phyloP scores from a whole-genome alignment of 2,797 vertebrate genomes.

The Scolopax bukidnonensis region DNA sequence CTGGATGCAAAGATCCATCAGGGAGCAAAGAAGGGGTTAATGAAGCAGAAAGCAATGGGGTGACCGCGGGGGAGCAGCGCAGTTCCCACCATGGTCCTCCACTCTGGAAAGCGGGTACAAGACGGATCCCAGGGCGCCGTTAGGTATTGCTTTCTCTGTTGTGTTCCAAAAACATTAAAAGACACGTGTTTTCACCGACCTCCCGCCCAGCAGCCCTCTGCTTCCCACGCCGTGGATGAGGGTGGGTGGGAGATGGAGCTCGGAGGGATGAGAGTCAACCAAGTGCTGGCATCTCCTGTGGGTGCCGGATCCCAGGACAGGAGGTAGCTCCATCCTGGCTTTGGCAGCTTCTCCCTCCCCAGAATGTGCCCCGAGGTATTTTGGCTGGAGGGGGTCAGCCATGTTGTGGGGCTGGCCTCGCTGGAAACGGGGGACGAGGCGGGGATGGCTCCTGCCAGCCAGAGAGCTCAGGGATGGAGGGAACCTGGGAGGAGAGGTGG shows the following conservation, averaged over 20 bases:
- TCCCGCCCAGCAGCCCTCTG: neutral
- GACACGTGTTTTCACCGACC: neutral
- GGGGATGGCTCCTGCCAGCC: neutral
- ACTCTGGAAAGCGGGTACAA: neutral
- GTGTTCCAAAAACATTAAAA: constrained; percentile 7
- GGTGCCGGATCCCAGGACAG: fast-evolving
- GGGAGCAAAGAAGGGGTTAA: constrained; percentile 94
- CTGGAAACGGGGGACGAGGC: fast-evolving
- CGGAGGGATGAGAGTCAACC: neutral
- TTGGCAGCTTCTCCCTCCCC: neutral
- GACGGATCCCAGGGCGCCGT: neutral
- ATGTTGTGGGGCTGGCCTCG: fast-evolving
- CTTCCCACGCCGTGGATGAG: fast-evolving
- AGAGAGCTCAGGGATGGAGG: neutral
- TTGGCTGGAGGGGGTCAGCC: neutral
- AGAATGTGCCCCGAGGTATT: neutral
- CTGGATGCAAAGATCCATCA: constrained; percentile 93
- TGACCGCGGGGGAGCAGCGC: constrained; percentile 54
- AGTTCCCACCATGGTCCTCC: neutral
- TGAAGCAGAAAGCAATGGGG: constrained; percentile 83
- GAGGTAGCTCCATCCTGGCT: neutral
- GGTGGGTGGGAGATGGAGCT: neutral
- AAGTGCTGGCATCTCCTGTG: neutral
- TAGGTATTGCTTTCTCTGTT: neutral
- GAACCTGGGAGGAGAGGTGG: neutral